phyloP scores from a whole-genome alignment of 1,140 invertebrate species.

The Zophobas morio region DNA sequence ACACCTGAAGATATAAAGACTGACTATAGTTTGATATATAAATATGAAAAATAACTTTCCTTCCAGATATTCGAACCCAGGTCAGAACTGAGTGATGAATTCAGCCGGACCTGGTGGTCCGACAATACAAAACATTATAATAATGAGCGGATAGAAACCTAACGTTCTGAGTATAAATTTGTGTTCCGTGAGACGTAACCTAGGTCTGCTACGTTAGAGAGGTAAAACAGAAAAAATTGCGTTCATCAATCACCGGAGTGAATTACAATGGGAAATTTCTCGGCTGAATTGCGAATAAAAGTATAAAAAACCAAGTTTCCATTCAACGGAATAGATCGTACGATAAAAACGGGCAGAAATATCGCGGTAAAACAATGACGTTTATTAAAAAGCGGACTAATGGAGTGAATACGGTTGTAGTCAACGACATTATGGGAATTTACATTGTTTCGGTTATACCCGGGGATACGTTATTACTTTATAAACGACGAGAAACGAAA shows the following conservation, averaged over 20 bases:
- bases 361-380: conserved; percentile 41
- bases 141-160: too few relatives aligned
- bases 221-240: not conserved
- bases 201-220: too few relatives aligned
- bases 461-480: not conserved
- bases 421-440: conserved; percentile 40
- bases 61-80: too few relatives aligned
- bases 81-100: too few relatives aligned
- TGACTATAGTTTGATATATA: too few relatives aligned
- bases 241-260: conserved; percentile 16
- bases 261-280: conserved; percentile 36
- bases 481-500: not conserved
- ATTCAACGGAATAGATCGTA: conserved; percentile 33
- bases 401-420: conserved; percentile 44
- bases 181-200: too few relatives aligned
- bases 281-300: conserved; percentile 22
- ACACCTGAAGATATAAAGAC: too few relatives aligned
- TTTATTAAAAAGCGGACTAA: conserved; percentile 46
- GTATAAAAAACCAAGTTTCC: conserved; percentile 19
- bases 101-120: too few relatives aligned
- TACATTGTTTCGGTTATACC: conserved; percentile 40
- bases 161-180: too few relatives aligned
- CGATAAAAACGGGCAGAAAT: conserved; percentile 41
- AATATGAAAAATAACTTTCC: too few relatives aligned
- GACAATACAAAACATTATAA: too few relatives aligned